Conservation (phyloP, 1,140 invertebrate species). For the Lethocerus indicus region DNA sequence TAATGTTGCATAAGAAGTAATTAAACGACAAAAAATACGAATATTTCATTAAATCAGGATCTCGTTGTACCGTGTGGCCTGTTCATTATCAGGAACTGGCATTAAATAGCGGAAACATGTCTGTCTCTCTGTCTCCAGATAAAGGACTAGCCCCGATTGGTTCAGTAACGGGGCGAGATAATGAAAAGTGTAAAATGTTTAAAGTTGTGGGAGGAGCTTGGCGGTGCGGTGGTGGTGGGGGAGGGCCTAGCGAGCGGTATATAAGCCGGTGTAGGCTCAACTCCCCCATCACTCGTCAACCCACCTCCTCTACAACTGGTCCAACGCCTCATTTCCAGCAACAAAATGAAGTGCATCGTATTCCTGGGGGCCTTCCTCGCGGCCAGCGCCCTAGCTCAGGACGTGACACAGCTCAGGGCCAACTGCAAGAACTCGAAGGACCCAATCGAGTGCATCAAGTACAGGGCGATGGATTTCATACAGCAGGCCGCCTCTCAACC, state of each 20-base stretch:
- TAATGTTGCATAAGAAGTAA: no score
- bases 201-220: neutral
- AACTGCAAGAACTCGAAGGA: constrained; percentile 55
- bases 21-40: no score
- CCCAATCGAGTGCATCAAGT: constrained; percentile 62
- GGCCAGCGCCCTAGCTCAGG: constrained; percentile 22
- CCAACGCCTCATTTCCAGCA: neutral
- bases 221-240: neutral
- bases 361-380: constrained; percentile 1
- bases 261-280: neutral
- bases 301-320: neutral
- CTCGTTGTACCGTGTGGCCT: no score
- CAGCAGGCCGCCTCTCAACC: constrained; percentile 62
- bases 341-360: neutral
- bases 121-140: no score
- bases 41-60: no score
- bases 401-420: constrained; percentile 48
- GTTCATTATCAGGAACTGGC: no score
- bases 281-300: neutral
- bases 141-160: no score
- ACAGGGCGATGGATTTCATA: constrained; percentile 55
- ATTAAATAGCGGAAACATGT: no score
- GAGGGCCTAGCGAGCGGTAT: neutral
- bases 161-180: no score
- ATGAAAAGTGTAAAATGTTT: no score